Evolutionary conservation across 2,888 invertebrate genomes (phyloP).

Genomic region (Labia minor): DNA sequence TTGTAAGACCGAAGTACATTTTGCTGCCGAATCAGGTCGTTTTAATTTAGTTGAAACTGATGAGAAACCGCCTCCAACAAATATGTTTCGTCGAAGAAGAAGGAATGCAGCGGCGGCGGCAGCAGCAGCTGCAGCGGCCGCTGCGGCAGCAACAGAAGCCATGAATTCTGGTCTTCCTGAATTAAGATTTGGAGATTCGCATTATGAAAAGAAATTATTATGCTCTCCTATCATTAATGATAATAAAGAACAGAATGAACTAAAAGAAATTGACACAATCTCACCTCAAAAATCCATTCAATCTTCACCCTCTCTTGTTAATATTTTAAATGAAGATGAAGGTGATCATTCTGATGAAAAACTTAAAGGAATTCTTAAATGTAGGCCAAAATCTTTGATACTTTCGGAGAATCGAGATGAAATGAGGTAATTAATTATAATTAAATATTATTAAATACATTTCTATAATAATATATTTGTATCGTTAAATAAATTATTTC

Average conservation of each 20-base stretch:
- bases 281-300: not conserved
- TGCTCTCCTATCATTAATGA: conserved; percentile 26
- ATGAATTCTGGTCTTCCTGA: conserved; percentile 42
- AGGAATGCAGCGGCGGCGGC: conserved; percentile 40
- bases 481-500: too few species aligned
- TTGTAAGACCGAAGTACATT: conserved; percentile 80
- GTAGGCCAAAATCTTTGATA: not conserved
- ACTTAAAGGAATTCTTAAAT: not conserved
- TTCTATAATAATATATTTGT: too few species aligned
- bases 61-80: conserved; percentile 74
- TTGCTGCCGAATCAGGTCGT: conserved; percentile 72
- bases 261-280: conserved; percentile 20
- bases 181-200: conserved; percentile 52
- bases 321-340: conserved; percentile 22
- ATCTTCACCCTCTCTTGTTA: too few species aligned
- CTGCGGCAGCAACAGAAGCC: conserved; percentile 37
- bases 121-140: not conserved
- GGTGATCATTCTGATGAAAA: conserved; percentile 21
- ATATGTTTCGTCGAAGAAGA: conserved; percentile 61
- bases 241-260: conserved; percentile 19
- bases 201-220: conserved; percentile 39
- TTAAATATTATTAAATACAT: too few species aligned
- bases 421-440: not conserved
- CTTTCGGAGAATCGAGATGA: not conserved
- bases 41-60: conserved; percentile 81